Evolutionary conservation across 1,140 invertebrate species (phyloP).

Genomic region (Pygmarrhopalites habei): DNA sequence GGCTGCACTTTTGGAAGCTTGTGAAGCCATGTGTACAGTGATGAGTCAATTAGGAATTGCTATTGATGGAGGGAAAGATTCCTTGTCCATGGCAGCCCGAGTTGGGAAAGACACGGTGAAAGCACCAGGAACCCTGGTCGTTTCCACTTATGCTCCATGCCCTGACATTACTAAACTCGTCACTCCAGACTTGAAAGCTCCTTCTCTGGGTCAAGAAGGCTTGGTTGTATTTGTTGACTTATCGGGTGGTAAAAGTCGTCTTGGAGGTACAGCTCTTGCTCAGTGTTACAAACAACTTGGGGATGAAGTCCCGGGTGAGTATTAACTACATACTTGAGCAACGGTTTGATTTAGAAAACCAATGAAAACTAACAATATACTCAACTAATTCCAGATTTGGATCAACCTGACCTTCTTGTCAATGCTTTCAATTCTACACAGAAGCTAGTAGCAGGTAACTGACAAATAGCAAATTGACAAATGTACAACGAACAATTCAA

Average conservation of each 20-base stretch:
- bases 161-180: constrained; percentile 69
- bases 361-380: no score
- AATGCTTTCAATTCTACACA: constrained; percentile 77
- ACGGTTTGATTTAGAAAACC: no score
- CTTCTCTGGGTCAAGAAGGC: constrained; percentile 49
- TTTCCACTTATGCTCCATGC: constrained; percentile 91
- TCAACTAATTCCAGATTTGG: constrained; percentile 85
- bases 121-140: constrained; percentile 83
- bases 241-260: constrained; percentile 55
- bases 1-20: constrained; percentile 75
- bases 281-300: constrained; percentile 85
- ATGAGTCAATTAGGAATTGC: constrained; percentile 84
- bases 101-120: constrained; percentile 66
- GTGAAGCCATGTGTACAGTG: constrained; percentile 74
- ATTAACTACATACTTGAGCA: no score
- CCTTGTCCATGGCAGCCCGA: constrained; percentile 91
- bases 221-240: constrained; percentile 63
- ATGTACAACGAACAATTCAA: constrained; percentile 4
- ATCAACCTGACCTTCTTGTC: constrained; percentile 57
- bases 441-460: constrained; percentile 64
- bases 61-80: constrained; percentile 96
- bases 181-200: constrained; percentile 81
- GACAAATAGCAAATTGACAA: no score
- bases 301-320: constrained; percentile 54
- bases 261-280: constrained; percentile 86